Conservation (phyloP, 2,797 vertebrate genomes). For the Trachops cirrhosus region DNA sequence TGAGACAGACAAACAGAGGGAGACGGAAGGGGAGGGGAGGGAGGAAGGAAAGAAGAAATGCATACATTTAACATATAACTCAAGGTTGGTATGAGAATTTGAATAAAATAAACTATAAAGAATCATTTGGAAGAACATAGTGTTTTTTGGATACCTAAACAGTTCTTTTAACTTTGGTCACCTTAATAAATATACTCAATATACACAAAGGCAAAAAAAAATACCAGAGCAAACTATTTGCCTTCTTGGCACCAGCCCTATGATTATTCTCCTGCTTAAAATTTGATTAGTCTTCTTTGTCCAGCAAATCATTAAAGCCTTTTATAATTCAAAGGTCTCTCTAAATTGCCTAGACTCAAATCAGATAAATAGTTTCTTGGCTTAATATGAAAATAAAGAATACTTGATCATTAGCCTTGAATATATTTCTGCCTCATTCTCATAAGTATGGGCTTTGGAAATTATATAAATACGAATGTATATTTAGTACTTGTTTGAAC, state of each 20-base stretch:
- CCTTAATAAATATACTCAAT: background rate
- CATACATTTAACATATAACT: background rate
- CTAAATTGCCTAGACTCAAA: background rate
- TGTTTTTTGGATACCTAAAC: background rate
- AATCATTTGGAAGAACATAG: background rate
- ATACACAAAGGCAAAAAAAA: background rate
- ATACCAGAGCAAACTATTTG: background rate
- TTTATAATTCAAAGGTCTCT: background rate
- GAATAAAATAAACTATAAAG: background rate
- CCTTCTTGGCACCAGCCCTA: background rate
- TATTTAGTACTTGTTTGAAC: background rate
- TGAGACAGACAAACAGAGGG: background rate
- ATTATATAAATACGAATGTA: background rate
- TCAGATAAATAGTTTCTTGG: background rate
- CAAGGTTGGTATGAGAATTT: background rate
- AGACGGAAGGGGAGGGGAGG: too few relatives aligned
- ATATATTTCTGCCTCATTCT: background rate
- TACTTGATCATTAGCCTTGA: background rate
- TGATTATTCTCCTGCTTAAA: background rate
- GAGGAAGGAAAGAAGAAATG: background rate
- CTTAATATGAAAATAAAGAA: constrained; percentile 4
- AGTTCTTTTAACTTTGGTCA: background rate
- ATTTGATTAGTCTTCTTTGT: background rate
- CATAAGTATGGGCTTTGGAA: background rate
- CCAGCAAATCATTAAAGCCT: background rate